These are phyloP conservation scores for Rutilus rutilus DNA, from an alignment of 2,113 vertebrate species.

Conservation along the genomic window DNA sequence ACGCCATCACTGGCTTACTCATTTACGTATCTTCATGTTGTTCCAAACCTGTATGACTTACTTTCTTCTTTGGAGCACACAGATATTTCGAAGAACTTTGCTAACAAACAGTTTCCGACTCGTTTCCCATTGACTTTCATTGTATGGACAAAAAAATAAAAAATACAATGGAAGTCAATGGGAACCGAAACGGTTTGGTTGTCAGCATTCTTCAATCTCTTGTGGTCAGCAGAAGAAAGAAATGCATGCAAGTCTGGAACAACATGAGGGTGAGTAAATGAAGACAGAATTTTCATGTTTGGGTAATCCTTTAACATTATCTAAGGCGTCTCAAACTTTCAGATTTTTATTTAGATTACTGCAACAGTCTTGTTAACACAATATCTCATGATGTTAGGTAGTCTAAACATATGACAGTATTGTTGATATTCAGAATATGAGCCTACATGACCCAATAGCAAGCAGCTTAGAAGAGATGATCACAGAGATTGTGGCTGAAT, in stretches of 20 bases:
- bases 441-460: not conserved
- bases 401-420: not conserved
- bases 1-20: not conserved
- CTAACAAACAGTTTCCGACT: not conserved
- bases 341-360: not conserved
- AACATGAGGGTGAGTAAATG: not conserved
- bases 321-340: not conserved
- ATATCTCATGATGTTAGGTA: not conserved
- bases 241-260: not conserved
- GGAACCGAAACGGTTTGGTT: not conserved
- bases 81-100: not conserved
- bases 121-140: not conserved
- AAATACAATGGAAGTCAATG: not conserved
- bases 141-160: not conserved
- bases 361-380: not conserved
- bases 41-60: no score
- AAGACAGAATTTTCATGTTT: not conserved
- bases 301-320: not conserved
- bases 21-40: no score
- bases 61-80: not conserved
- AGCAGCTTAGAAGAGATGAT: not conserved
- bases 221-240: not conserved
- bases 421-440: slow-evolving; percentile 3
- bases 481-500: not conserved
- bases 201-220: not conserved